These are phyloP conservation scores for Halictus rubicundus DNA, from an alignment of 1,140 invertebrate genomes.

Conservation along the genomic window DNA sequence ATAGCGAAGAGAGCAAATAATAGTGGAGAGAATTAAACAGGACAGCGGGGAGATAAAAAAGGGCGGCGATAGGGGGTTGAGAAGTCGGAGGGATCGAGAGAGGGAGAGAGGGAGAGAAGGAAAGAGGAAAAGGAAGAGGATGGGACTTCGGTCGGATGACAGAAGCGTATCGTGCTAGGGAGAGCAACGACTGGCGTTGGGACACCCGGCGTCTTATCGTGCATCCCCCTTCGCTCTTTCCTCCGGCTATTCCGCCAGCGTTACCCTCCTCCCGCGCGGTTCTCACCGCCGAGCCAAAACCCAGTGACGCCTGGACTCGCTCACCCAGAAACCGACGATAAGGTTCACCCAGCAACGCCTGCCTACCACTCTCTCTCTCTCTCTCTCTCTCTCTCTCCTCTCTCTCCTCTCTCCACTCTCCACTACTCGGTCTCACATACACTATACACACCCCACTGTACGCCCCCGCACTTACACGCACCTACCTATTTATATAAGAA, in stretches of 20 bases:
- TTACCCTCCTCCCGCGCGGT: slow-evolving; percentile 39
- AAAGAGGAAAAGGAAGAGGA: slow-evolving; percentile 33
- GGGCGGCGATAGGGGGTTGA: not conserved
- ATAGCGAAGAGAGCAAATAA: slow-evolving; percentile 18
- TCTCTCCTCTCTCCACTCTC: not conserved
- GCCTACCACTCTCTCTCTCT: slow-evolving; percentile 46
- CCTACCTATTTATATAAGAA: slow-evolving; percentile 60
- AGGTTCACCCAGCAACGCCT: slow-evolving; percentile 77
- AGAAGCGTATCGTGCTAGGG: slow-evolving; percentile 63
- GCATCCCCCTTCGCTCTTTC: slow-evolving; percentile 49
- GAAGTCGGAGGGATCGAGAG: not conserved
- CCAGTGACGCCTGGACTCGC: slow-evolving; percentile 77
- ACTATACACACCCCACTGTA: slow-evolving; percentile 56
- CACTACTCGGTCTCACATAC: slow-evolving; percentile 6
- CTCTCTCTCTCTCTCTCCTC: no score
- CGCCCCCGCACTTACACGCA: slow-evolving; percentile 52
- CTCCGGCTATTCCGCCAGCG: slow-evolving; percentile 51
- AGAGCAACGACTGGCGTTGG: slow-evolving; percentile 66
- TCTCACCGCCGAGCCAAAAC: slow-evolving; percentile 70
- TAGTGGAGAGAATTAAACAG: slow-evolving; percentile 18
- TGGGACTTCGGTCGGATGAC: slow-evolving; percentile 60
- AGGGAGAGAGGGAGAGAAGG: not conserved
- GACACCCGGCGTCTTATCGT: slow-evolving; percentile 76
- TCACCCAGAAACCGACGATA: slow-evolving; percentile 81
- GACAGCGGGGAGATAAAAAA: slow-evolving; percentile 9